These are phyloP conservation scores for Phycodurus eques DNA, from an alignment of 2,113 vertebrate genomes.

Conservation along the genomic window DNA sequence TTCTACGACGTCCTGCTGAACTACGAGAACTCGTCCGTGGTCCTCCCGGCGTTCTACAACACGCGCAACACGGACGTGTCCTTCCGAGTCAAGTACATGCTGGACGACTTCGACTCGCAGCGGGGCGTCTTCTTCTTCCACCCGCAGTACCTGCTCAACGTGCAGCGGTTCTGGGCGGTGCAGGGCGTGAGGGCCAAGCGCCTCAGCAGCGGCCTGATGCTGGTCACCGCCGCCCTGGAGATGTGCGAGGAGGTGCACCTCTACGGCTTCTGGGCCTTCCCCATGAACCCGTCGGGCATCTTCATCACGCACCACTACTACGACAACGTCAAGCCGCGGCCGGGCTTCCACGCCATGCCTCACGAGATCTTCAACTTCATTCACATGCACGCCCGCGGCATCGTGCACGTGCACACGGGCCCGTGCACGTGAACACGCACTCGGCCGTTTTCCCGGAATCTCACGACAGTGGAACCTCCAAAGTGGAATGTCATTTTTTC, in stretches of 20 bases:
- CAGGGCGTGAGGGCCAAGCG: slow-evolving; percentile 91
- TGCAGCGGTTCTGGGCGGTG: slow-evolving; percentile 92
- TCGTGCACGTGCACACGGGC: slow-evolving; percentile 87
- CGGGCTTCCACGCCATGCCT: slow-evolving; percentile 97
- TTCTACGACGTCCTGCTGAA: slow-evolving; percentile 88
- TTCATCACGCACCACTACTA: slow-evolving; percentile 98
- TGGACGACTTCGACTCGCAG: slow-evolving; percentile 90
- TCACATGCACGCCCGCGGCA: slow-evolving; percentile 93
- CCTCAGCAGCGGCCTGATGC: slow-evolving; percentile 92
- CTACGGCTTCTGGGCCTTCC: slow-evolving; percentile 97
- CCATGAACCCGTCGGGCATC: slow-evolving; percentile 93
- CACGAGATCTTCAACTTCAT: slow-evolving; percentile 96
- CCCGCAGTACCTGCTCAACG: slow-evolving; percentile 91
- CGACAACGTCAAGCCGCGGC: slow-evolving; percentile 97
- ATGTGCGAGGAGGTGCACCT: slow-evolving; percentile 96
- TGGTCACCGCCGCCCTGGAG: slow-evolving; percentile 92
- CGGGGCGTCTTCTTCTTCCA: slow-evolving; percentile 94
- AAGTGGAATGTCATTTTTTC: neutral
- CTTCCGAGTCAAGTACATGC: slow-evolving; percentile 91
- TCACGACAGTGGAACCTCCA: neutral
- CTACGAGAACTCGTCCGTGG: slow-evolving; percentile 91
- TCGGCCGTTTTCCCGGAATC: neutral
- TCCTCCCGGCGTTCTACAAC: slow-evolving; percentile 97
- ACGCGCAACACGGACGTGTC: slow-evolving; percentile 94
- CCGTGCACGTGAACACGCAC: slow-evolving; percentile 74